These are phyloP conservation scores for Chloroceryle amazona DNA, from an alignment of 2,797 vertebrate genomes.

Conservation along the genomic window DNA sequence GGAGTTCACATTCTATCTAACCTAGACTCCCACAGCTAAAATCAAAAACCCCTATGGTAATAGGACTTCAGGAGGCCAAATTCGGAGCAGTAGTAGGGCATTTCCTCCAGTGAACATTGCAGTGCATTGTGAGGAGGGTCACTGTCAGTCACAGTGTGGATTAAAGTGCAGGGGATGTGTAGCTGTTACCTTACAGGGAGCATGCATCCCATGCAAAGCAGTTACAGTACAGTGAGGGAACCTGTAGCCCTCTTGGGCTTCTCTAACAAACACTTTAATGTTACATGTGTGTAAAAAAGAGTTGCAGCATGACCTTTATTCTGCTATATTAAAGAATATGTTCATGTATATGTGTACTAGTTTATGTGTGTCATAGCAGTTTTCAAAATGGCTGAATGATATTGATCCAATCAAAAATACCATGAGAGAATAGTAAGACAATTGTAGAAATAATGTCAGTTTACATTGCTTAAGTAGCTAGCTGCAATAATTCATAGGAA, in stretches of 20 bases:
- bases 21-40: neutral
- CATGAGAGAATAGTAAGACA: neutral
- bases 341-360: neutral
- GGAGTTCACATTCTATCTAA: neutral
- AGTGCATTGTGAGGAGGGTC: constrained; percentile 1
- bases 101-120: neutral
- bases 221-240: neutral
- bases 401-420: constrained; percentile 34
- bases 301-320: neutral
- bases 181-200: neutral
- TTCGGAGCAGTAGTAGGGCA: neutral
- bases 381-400: constrained; percentile 66
- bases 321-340: neutral
- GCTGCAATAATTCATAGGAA: neutral
- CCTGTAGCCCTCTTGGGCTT: neutral
- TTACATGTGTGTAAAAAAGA: neutral
- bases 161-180: constrained; percentile 3
- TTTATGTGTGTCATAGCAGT: neutral
- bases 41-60: constrained; percentile 13
- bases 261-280: neutral
- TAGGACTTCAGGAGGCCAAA: constrained; percentile 20
- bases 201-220: neutral
- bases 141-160: neutral
- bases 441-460: neutral
- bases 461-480: neutral